phyloP scores from a whole-genome alignment of 2,797 vertebrate genomes.

The Channallabes apus region DNA sequence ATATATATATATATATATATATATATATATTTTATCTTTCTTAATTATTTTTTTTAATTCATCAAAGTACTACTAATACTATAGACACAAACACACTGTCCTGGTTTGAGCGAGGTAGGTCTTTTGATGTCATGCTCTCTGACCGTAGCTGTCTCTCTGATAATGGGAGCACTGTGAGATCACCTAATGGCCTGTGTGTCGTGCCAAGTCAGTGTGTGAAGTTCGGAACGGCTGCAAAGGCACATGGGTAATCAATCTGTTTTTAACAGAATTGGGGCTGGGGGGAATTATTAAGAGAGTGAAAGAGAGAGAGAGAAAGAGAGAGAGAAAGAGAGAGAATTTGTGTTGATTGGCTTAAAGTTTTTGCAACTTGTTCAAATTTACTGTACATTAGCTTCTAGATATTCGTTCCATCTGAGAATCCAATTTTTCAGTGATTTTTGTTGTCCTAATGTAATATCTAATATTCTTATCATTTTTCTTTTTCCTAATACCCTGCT shows the following conservation, averaged over 20 bases:
- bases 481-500: not conserved
- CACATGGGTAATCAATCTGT: conserved; percentile 39
- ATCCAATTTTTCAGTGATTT: not conserved
- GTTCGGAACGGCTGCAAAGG: not conserved
- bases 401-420: not conserved
- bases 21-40: no score
- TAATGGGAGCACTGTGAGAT: conserved; percentile 33
- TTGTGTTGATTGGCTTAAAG: not conserved
- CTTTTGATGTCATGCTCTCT: conserved; percentile 24
- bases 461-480: not conserved
- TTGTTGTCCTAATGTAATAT: not conserved
- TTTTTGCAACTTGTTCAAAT: not conserved
- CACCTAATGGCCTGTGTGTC: conserved; percentile 20
- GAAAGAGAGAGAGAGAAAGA: conserved; percentile 9
- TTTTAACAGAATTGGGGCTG: conserved; percentile 43
- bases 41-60: no score
- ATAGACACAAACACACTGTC: conserved; percentile 19
- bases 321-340: not conserved
- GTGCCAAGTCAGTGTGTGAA: conserved; percentile 7
- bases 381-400: not conserved
- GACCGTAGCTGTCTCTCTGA: conserved; percentile 16
- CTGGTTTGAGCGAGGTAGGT: conserved; percentile 10
- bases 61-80: no score
- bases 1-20: no score
- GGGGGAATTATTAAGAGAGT: conserved; percentile 4